Base-by-base conservation (phyloP, 2,888 invertebrate genomes). In the Limulus polyphemus region DNA sequence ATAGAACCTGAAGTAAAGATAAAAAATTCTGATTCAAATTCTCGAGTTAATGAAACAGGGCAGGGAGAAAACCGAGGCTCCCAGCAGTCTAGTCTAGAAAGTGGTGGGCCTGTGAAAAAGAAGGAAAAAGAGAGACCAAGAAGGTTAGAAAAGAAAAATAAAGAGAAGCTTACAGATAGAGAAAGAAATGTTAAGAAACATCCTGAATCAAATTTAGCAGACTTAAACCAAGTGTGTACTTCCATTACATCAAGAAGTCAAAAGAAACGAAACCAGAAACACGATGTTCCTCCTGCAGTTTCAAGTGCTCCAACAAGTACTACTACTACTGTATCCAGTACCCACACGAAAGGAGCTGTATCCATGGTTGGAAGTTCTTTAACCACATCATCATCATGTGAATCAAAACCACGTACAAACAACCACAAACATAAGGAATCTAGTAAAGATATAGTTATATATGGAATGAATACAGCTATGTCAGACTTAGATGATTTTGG, bases 181-280 rank as follows among this genome's bases (percentile, higher is more conserved):
- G 65, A 65, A 50, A 56, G 59, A 14, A 49, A 54, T 4, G 62
- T 62, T 51, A 56, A 56, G 11, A 61, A 62, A 47, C 62, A 65
- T 32, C 60, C 55, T 57, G 11, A 50, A 10, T 59, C 52, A 11
- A 62, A 55, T 51, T 49, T 59, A 50, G 51, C 60, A 10, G 57
- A 60, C 10, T 50, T 59, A 7, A 56, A 48, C 60, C 56, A 61
- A 57, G 60, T 65, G 58, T 51, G 50, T 52, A 50, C 55, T 47
- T 56, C 56, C 13, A 32, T 13, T 54, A 48, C 13, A 13, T n/a
- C 50, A 56, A 58, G 62, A 55, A 58, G 60, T 17, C 54, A 10
- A 49, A 65, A 65, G 48, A 65, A 65, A 57, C 60, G 65, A 17
- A 65, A 62, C 61, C 62, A 58, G 52, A 65, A 65, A 51, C 61